These are phyloP conservation scores for Spermophilus dauricus DNA, from an alignment of 2,113 vertebrate genomes.

Conservation along the genomic window DNA sequence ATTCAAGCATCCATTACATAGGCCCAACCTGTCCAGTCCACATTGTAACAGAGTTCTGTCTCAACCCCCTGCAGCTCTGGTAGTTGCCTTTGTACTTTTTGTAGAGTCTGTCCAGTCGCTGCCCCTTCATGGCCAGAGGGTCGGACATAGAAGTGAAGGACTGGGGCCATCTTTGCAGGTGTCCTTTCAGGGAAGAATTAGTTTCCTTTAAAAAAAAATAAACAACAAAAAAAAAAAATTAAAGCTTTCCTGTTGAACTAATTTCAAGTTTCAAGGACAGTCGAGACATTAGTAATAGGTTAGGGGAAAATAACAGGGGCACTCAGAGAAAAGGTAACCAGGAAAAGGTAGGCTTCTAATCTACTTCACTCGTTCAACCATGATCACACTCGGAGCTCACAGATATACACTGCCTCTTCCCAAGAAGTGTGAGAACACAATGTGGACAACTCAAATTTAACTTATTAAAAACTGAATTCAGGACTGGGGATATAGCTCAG, in stretches of 20 bases:
- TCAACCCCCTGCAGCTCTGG: conserved; percentile 83
- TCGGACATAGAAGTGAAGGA: conserved; percentile 91
- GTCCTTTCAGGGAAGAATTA: background rate
- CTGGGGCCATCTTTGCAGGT: conserved; percentile 66
- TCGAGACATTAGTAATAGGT: background rate
- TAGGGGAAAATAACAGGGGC: background rate
- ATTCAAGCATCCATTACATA: background rate
- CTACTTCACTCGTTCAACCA: background rate
- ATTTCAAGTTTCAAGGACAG: conserved; percentile 20
- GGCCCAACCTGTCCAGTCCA: conserved; percentile 92
- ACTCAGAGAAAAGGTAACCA: conserved; percentile 8
- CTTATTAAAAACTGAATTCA: background rate
- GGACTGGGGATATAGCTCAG: too few relatives aligned
- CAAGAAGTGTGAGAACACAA: background rate
- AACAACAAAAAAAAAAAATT: background rate
- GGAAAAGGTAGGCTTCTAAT: background rate
- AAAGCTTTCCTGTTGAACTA: background rate
- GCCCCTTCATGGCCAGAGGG: conserved; percentile 84
- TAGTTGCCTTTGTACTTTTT: conserved; percentile 85
- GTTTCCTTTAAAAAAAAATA: conserved; percentile 35
- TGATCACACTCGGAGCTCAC: background rate
- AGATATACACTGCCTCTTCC: background rate
- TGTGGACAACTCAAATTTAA: conserved; percentile 21
- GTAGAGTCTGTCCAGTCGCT: conserved; percentile 80
- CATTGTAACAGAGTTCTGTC: conserved; percentile 94